Evolutionary conservation across 2,888 invertebrate species (phyloP).

Genomic region (Panorpa germanica): DNA sequence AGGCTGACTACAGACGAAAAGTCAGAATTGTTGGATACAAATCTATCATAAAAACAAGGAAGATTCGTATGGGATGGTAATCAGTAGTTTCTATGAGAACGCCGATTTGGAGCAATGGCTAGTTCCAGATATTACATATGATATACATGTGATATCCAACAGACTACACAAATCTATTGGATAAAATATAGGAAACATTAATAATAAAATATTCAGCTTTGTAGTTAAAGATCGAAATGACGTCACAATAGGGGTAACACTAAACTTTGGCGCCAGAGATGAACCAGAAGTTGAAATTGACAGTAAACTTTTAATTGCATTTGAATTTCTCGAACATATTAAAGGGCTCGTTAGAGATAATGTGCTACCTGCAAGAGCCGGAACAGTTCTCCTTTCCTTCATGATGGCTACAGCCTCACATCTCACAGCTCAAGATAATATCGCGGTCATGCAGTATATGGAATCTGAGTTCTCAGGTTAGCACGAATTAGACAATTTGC

Average conservation of each 20-base stretch:
- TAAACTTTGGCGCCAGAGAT: constrained; percentile 66
- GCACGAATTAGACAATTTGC: constrained; percentile 43
- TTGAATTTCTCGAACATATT: constrained; percentile 58
- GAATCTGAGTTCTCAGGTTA: constrained; percentile 49
- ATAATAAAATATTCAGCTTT: too few species aligned
- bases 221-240: constrained; percentile 37
- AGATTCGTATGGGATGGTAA: too few species aligned
- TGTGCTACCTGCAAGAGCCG: constrained; percentile 39
- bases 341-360: constrained; percentile 51
- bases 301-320: constrained; percentile 49
- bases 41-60: too few species aligned
- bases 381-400: constrained; percentile 61
- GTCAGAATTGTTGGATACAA: too few species aligned
- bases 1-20: too few species aligned
- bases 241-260: constrained; percentile 41
- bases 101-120: constrained; percentile 71
- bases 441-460: constrained; percentile 57
- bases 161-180: too few species aligned
- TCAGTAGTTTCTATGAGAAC: constrained; percentile 69
- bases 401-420: constrained; percentile 68
- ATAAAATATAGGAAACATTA: too few species aligned
- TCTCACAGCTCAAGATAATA: constrained; percentile 52
- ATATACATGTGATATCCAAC: too few species aligned
- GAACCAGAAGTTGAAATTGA: constrained; percentile 57
- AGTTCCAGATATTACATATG: constrained; percentile 46